Evolutionary conservation across 2,797 vertebrate genomes (phyloP).

Genomic region (Podarcis lilfordi): DNA sequence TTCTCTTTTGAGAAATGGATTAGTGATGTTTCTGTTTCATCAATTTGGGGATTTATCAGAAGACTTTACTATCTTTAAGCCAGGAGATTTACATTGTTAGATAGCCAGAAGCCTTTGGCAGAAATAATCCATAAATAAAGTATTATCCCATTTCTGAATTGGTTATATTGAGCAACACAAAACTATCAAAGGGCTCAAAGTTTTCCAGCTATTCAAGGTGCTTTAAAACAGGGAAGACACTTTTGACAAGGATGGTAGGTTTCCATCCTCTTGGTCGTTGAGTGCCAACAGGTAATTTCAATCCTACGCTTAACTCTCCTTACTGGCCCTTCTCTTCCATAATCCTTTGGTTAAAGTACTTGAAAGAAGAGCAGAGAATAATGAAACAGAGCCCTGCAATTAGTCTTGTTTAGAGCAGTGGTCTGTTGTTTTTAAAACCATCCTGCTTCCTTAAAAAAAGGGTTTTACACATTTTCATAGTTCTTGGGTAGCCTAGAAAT

Average conservation of each 20-base stretch:
- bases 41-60: slow-evolving; percentile 8
- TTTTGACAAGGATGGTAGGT: neutral
- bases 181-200: neutral
- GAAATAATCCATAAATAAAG: slow-evolving; percentile 12
- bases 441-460: neutral
- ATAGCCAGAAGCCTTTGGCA: neutral
- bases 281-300: slow-evolving; percentile 2
- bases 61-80: slow-evolving; percentile 11
- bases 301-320: neutral
- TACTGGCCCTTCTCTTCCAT: neutral
- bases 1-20: slow-evolving; percentile 16
- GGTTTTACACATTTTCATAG: neutral
- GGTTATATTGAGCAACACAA: neutral
- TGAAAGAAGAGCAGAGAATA: neutral
- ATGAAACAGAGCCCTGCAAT: neutral
- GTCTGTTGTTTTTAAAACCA: neutral
- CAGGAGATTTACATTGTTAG: neutral
- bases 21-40: neutral
- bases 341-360: neutral
- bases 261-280: neutral
- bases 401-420: neutral
- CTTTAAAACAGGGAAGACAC: slow-evolving; percentile 6
- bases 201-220: slow-evolving; percentile 21
- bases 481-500: neutral
- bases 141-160: neutral